Evolutionary conservation across 2,888 invertebrate genomes (phyloP), one percentile per base, ranked within the genome.

Genomic region (Pristionchus entomophagus): DNA sequence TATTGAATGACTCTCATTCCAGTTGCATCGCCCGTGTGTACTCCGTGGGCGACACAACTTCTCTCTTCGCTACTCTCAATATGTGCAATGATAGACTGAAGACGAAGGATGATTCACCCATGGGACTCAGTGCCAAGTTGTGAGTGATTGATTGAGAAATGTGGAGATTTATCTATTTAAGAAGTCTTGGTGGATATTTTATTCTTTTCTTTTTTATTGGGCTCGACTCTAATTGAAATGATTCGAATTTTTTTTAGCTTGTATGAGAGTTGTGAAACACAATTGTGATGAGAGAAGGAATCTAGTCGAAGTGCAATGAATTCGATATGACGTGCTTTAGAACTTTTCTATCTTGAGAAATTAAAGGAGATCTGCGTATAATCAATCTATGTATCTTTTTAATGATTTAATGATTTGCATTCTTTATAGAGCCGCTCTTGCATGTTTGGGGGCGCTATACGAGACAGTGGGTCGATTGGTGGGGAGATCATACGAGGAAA

Each of bases 391-490:
- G 45, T 6, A 45, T 45, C 45, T 14, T n/a, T 59, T 65, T 17
- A 2, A 51, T 22, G 35, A n/a, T 62, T 56, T 49, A n/a, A 6
- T 29, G 22, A 26, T 32, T 73, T 10, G 0, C 2, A 35, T 35
- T 26, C 41, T 73, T 91, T 93, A 86, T 94, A 99, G 98, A 91
- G 97, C 98, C 92, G 98, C 99, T 26, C 97, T 99, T 92, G 96
- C 97, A 91, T 97, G 98, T 89, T 93, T 95, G 59, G 99, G 98
- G 53, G 96, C 96, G 88, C 97, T 99, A 97, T 99, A 99, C 94
- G 97, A 98, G 94, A 97, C 97, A 94, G 95, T 99, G 32, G 99
- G 99, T 0, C 95, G 99, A 89, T 98, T 99, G 97, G 99, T 98
- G 96, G 99, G 99, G 0, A 95, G 99, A 88, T 97, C 98, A 0